Conservation (phyloP, 1,140 invertebrate genomes). For the Aporrectodea caliginosa region DNA sequence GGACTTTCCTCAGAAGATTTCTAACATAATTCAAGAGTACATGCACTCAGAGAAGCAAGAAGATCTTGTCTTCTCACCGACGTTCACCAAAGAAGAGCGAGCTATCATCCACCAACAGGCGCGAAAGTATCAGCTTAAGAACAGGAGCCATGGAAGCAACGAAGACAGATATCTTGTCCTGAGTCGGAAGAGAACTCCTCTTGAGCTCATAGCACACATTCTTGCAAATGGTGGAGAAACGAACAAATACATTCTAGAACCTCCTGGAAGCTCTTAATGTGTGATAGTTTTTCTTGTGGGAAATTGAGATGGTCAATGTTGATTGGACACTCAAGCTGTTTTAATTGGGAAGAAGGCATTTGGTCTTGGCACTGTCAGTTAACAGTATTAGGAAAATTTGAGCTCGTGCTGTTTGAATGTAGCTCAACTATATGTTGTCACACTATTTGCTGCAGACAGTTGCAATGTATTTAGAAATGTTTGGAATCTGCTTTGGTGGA, state of each 20-base stretch:
- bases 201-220: slow-evolving; percentile 50
- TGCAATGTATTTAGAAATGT: no score
- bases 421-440: no score
- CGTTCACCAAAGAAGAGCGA: slow-evolving; percentile 70
- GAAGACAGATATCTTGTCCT: slow-evolving; percentile 56
- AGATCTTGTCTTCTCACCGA: slow-evolving; percentile 64
- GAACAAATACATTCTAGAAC: slow-evolving; percentile 53
- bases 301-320: no score
- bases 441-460: no score
- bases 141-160: slow-evolving; percentile 60
- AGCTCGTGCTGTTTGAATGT: no score
- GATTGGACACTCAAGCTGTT: no score
- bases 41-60: slow-evolving; percentile 49
- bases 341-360: no score
- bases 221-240: slow-evolving; percentile 49
- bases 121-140: slow-evolving; percentile 58
- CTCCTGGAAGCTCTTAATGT: slow-evolving; percentile 35
- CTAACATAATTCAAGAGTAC: slow-evolving; percentile 41
- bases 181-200: slow-evolving; percentile 53
- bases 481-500: no score
- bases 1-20: slow-evolving; percentile 38
- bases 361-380: no score
- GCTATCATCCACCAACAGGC: slow-evolving; percentile 61
- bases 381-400: no score
- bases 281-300: slow-evolving; percentile 9